These are phyloP conservation scores for Gavia stellata DNA, from an alignment of 2,113 vertebrate species.

Conservation along the genomic window DNA sequence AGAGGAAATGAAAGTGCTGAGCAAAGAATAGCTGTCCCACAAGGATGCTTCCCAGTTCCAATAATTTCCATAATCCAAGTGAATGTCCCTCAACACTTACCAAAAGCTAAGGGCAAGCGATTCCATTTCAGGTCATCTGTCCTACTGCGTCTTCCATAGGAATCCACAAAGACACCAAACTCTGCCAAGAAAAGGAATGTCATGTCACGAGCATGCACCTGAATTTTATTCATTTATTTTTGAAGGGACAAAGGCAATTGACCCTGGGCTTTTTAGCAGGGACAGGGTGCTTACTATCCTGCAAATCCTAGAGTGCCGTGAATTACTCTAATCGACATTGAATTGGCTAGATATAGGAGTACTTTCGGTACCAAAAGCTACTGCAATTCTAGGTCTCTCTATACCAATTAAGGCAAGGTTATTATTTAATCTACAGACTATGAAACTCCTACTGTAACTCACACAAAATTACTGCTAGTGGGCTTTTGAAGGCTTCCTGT, in stretches of 20 bases:
- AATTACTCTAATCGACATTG: background rate
- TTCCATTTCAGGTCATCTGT: conserved; percentile 97
- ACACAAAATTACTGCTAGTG: background rate
- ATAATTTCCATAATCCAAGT: background rate
- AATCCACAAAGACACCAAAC: conserved; percentile 96
- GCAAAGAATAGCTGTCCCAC: background rate
- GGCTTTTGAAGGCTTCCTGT: background rate
- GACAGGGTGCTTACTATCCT: background rate
- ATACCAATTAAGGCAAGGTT: background rate
- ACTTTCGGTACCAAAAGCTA: background rate
- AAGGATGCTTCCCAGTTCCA: background rate
- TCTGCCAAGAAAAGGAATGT: conserved; percentile 72
- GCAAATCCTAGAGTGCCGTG: background rate
- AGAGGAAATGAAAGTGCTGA: background rate
- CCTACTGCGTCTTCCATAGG: conserved; percentile 91
- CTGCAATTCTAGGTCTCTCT: background rate
- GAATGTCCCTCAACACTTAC: conserved; percentile 63
- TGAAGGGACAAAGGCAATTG: background rate
- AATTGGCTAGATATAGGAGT: background rate
- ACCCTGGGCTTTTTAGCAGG: background rate
- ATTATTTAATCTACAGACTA: background rate
- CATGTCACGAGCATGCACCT: background rate
- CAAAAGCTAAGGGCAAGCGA: conserved; percentile 92
- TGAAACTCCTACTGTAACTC: background rate
- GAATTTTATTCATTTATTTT: background rate